Conservation (phyloP, 2,113 vertebrate genomes). For the Spizaetus ornatus region DNA sequence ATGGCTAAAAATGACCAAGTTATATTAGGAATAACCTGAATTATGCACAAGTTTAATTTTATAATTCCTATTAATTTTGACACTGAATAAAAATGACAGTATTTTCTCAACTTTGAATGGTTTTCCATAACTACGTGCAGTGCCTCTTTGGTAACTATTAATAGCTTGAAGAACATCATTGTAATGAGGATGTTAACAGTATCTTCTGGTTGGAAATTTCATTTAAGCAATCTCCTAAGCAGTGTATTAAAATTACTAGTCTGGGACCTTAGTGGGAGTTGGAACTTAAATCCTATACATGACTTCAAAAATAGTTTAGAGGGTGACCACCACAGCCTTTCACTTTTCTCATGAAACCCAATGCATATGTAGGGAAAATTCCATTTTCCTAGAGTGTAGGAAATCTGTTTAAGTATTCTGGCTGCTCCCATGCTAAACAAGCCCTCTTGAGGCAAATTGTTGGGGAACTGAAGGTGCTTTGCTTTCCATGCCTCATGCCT, state of each 20-base stretch:
- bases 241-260: neutral
- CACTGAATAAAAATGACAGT: neutral
- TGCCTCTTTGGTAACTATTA: neutral
- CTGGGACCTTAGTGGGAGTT: neutral
- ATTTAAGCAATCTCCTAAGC: neutral
- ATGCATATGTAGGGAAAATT: neutral
- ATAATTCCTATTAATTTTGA: constrained; percentile 29
- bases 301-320: neutral
- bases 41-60: constrained; percentile 49
- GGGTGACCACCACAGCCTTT: neutral
- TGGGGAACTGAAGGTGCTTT: neutral
- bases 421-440: neutral
- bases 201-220: neutral
- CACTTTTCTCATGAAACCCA: neutral
- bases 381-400: neutral
- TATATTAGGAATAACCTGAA: constrained; percentile 28
- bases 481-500: neutral
- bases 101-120: neutral
- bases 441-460: neutral
- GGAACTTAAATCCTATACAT: neutral
- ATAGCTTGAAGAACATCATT: neutral
- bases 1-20: neutral
- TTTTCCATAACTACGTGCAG: neutral
- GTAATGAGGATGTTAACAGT: neutral
- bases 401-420: neutral